Evolutionary conservation across 2,888 invertebrate genomes (phyloP), one percentile per base, ranked within the genome.

Genomic region (Trilocha varians): DNA sequence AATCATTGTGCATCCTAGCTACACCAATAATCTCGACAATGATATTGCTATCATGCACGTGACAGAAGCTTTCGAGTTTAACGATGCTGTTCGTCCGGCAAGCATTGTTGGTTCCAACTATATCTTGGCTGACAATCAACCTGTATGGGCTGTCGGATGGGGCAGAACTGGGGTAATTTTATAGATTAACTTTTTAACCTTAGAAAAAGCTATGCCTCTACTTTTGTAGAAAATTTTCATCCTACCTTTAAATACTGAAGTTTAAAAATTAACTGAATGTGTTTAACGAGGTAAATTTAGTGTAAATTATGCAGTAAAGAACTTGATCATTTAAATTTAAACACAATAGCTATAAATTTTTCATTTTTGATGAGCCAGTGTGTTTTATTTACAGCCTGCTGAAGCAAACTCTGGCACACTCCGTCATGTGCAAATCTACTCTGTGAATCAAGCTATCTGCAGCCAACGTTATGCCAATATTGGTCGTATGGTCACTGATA

Each of bases 81-180:
- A 43, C 39, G 41, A 43, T 2, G 32, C 17, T 0, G 47, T 47
- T 8, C 47, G 39, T 0, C 36, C 54, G 1, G 59, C 41, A 40
- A 38, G 41, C 6, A 53, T 58, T 16, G 45, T 58, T 13, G 61
- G 68, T 0, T 3, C 59, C 14, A 70, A 59, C 46, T 76, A 74
- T 48, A 47, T 50, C 18, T 45, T 72, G 0, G 48, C 16, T 9
- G 72, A 73, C 40, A 65, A 72, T 44, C 51, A 62, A 43, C 46
- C 43, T 2, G 70, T 76, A 1, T 70, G 63, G 65, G 70, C 72
- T 16, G 53, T 69, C 14, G 77, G 78, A 45, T 78, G 78, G 76
- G 78, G 78, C 2, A 15, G 43, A 6, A 65, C 52, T 40, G 48
- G 48, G 2, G 74, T 73, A 32, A 25, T 25, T 25, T 18, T n/a